Evolutionary conservation across 2,113 vertebrate genomes (phyloP), one percentile per base, ranked within the genome.

Genomic region (Fulica atra): DNA sequence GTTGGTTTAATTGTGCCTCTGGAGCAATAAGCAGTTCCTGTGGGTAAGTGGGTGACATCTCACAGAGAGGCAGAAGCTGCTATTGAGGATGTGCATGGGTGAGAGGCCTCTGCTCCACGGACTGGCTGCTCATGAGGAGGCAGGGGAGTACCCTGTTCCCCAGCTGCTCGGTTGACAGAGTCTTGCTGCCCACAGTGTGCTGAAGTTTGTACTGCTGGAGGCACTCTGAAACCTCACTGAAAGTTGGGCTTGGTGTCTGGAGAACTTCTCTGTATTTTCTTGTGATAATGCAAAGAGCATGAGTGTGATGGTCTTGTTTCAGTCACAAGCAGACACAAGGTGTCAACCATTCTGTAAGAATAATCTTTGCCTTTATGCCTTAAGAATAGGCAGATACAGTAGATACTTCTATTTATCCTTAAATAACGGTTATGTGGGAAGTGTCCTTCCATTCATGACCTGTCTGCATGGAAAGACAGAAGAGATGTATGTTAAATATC

Each of bases 131-230:
- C 16, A 1, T 24, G 29, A 24, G 33, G 56, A 54, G n/a, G 53
- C 36, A 81, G 46, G 36, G 36, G 15, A 60, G 31, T 38, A 5
- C 64, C 48, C 24, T 1, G 24, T 61, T 80, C n/a, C 35, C 40
- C 28, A 14, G 80, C 31, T 31, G 31, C 73, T 13, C 40, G 7
- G 40, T 72, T 86, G 16, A 29, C 35, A 61, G 42, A 42, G 21
- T 33, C 54, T 80, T 44, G 33, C 60, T 84, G 40, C 14, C 4
- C 59, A 9, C 19, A 13, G 9, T 8, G 15, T 72, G 66, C 66
- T 57, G 35, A 51, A 31, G 21, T n/a, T 33, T n/a, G 48, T 38
- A 5, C 24, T 0, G 0, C 23, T 20, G 24, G 48, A 40, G 40
- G 25, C 16, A 7, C 36, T 46, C 53, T 18, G 36, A 69, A 80